Percentiles rank a stretch among this genome's conserved stretches.
Evolutionary conservation across 2,797 vertebrate species (phyloP).

Genomic region (Anguilla marmorata): DNA sequence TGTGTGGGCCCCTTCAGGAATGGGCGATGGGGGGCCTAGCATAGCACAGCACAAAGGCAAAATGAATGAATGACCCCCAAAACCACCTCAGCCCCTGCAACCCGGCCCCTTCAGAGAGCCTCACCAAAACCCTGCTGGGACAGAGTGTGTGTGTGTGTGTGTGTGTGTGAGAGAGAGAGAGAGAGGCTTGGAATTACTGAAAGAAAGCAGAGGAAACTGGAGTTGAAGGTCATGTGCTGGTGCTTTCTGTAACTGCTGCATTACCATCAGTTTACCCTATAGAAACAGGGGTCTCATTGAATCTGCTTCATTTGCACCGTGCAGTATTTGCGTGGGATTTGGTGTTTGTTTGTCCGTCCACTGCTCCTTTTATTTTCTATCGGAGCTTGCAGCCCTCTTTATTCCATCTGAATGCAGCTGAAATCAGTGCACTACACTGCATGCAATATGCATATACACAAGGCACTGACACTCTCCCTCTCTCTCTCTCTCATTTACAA

Average conservation of each 20-base stretch:
- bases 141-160: slow-evolving; percentile 4
- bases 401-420: background rate
- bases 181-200: slow-evolving; percentile 11
- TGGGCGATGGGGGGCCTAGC: slow-evolving; percentile 10
- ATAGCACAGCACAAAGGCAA: slow-evolving; percentile 27
- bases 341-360: background rate
- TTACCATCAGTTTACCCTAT: background rate
- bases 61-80: slow-evolving; percentile 33
- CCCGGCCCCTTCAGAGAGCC: slow-evolving; percentile 13
- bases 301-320: background rate
- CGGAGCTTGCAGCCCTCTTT: background rate
- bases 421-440: background rate
- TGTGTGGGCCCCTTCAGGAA: slow-evolving; percentile 40
- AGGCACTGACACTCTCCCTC: background rate
- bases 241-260: background rate
- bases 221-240: background rate
- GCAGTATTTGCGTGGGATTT: background rate
- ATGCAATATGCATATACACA: background rate
- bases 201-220: background rate
- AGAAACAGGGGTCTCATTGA: background rate
- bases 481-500: background rate
- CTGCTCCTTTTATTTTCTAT: background rate
- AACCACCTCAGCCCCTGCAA: slow-evolving; percentile 4
- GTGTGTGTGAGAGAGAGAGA: background rate
- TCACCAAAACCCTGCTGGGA: slow-evolving; percentile 30